Evolutionary conservation across 2,113 vertebrate species (phyloP).

Genomic region (Cichladusa arquata): DNA sequence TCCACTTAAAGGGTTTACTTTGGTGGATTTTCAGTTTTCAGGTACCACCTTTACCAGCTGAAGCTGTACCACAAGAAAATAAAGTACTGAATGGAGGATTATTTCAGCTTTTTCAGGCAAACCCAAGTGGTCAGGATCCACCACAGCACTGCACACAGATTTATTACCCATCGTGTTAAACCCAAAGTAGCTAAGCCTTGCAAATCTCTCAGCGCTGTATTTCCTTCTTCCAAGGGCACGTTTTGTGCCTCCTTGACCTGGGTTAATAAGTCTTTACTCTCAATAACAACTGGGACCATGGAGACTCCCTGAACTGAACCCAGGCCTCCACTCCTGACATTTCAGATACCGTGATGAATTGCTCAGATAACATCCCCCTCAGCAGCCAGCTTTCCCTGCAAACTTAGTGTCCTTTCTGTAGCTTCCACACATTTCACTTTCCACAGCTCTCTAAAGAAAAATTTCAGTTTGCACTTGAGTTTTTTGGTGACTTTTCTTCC

Average conservation of each 20-base stretch:
- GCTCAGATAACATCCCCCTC: constrained; percentile 17
- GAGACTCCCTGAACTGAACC: constrained; percentile 23
- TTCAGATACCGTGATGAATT: constrained; percentile 1
- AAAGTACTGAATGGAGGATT: not conserved
- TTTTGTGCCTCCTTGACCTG: constrained; percentile 33
- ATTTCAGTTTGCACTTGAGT: not conserved
- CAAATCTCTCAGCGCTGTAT: not conserved
- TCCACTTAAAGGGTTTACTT: not conserved
- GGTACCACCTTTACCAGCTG: not conserved
- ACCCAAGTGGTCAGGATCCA: not conserved
- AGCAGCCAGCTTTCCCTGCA: not conserved
- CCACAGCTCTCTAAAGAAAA: not conserved
- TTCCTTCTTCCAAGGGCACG: constrained; percentile 28
- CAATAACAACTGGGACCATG: constrained; percentile 25
- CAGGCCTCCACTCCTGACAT: not conserved
- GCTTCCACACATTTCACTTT: not conserved
- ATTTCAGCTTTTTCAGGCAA: constrained; percentile 12
- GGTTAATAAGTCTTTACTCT: constrained; percentile 62
- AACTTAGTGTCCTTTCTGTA: not conserved
- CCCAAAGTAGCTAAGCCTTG: constrained; percentile 34
- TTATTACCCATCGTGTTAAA: constrained; percentile 13
- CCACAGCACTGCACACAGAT: not conserved
- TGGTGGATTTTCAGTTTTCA: not conserved
- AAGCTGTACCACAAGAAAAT: not conserved
- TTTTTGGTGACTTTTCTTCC: not conserved